Conservation (phyloP, 2,113 vertebrate genomes). For the Dipodomys ordii region DNA sequence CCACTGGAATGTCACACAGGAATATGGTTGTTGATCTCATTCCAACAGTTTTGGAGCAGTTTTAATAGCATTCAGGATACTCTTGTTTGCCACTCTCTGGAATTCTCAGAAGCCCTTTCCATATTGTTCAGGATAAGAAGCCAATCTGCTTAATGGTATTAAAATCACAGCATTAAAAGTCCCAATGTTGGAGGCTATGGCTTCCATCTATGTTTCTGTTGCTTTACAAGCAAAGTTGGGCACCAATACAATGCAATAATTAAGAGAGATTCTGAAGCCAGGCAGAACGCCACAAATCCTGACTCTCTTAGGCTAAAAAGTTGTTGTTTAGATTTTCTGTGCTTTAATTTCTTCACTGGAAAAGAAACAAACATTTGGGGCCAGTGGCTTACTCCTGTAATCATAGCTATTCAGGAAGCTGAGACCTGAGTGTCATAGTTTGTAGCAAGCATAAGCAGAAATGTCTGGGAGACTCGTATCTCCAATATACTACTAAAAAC, state of each 20-base stretch:
- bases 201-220: neutral
- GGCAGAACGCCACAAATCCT: neutral
- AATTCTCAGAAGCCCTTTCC: neutral
- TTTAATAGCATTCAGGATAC: neutral
- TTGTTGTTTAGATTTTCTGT: slow-evolving; percentile 8
- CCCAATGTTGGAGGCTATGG: neutral
- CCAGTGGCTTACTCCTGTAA: too few relatives aligned
- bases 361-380: neutral
- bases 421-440: too few relatives aligned
- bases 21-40: neutral
- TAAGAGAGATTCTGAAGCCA: neutral
- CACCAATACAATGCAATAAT: too few relatives aligned
- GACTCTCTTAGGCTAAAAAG: neutral
- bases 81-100: slow-evolving; percentile 1
- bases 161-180: neutral
- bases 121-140: slow-evolving; percentile 41
- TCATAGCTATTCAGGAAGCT: too few relatives aligned
- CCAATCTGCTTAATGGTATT: neutral
- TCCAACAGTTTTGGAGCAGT: slow-evolving; percentile 5
- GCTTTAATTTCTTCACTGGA: neutral
- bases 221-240: neutral
- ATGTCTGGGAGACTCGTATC: too few relatives aligned
- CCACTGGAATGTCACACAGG: neutral
- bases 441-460: too few relatives aligned
- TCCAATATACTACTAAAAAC: too few relatives aligned